A percentile compares a stretch with the other conserved stretches of the same genome.
Evolutionary conservation across 2,888 invertebrate genomes (phyloP).

Genomic region (Cheilosia variabilis): DNA sequence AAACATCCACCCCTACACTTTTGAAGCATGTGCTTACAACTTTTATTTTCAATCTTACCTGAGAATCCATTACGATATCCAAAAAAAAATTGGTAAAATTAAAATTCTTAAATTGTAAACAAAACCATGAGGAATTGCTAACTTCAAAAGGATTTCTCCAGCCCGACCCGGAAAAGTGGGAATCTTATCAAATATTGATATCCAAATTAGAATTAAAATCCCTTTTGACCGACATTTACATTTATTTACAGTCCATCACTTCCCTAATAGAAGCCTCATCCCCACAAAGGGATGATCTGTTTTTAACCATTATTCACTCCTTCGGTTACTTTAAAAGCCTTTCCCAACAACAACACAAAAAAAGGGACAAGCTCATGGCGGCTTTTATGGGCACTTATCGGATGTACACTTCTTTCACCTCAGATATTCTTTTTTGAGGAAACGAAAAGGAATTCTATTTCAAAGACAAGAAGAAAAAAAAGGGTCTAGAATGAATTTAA

Average conservation of each 20-base stretch:
- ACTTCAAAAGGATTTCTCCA: background rate
- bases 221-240: slow-evolving; percentile 60
- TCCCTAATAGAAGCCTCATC: slow-evolving; percentile 46
- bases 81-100: no score
- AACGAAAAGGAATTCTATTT: slow-evolving; percentile 12
- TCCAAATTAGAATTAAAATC: slow-evolving; percentile 57
- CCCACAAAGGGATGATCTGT: slow-evolving; percentile 53
- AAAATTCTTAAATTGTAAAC: no score
- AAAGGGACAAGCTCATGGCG: slow-evolving; percentile 32
- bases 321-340: slow-evolving; percentile 19
- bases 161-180: background rate
- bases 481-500: slow-evolving; percentile 69
- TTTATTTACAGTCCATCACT: slow-evolving; percentile 71
- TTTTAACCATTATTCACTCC: slow-evolving; percentile 60
- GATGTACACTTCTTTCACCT: slow-evolving; percentile 56
- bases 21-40: background rate
- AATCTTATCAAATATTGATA: slow-evolving; percentile 31
- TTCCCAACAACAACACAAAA: slow-evolving; percentile 21
- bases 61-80: background rate
- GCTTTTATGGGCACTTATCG: slow-evolving; percentile 67
- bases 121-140: background rate
- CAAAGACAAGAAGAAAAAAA: slow-evolving; percentile 24
- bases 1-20: background rate
- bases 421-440: slow-evolving; percentile 36
- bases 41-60: background rate